Conservation (phyloP, 2,113 vertebrate genomes). For the Malurus alboscapulatus region DNA sequence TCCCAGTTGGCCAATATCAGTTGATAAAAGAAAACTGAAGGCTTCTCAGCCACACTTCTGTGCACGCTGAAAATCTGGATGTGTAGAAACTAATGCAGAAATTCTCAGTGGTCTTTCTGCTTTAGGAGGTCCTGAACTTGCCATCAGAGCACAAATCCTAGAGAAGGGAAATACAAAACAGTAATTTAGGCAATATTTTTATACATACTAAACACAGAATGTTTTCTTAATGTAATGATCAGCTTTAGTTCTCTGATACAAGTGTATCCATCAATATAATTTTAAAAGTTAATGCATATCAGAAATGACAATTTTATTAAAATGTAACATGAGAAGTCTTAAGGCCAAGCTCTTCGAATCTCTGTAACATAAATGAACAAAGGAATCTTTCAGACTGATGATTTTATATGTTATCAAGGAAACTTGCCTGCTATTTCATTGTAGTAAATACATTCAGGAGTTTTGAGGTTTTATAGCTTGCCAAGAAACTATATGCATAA, state of each 20-base stretch:
- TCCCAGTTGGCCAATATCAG: neutral
- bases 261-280: neutral
- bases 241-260: neutral
- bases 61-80: neutral
- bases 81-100: neutral
- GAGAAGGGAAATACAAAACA: neutral
- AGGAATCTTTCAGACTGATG: neutral
- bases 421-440: neutral
- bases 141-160: neutral
- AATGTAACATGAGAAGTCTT: neutral
- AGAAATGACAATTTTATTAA: neutral
- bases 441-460: neutral
- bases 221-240: neutral
- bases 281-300: neutral
- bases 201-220: neutral
- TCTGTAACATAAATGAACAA: neutral
- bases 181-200: neutral
- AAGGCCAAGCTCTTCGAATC: neutral
- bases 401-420: neutral
- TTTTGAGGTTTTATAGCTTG: neutral
- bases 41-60: neutral
- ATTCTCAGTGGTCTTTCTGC: neutral
- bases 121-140: neutral
- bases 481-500: neutral
- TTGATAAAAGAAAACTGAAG: neutral